A percentile compares a stretch with the other conserved stretches of the same genome.
phyloP scores from a whole-genome alignment of 2,888 invertebrate genomes.

The Silvanus unidentatus region DNA sequence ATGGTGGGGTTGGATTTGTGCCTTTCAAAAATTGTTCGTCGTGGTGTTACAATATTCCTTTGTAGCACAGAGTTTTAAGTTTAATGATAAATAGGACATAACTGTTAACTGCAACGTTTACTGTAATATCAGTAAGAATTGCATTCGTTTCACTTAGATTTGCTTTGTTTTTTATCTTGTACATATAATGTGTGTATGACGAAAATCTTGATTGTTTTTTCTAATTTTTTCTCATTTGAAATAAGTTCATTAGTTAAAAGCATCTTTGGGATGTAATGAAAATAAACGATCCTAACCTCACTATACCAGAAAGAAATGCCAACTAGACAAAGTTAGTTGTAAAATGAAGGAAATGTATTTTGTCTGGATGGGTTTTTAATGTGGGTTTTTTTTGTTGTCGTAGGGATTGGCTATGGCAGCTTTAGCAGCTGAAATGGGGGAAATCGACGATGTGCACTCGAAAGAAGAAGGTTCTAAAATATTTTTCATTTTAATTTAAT shows the following conservation, averaged over 20 bases:
- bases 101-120: background rate
- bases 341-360: background rate
- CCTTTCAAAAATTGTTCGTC: slow-evolving; percentile 11
- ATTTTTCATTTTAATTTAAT: slow-evolving; percentile 17
- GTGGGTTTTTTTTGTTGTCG: slow-evolving; percentile 9
- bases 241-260: no score
- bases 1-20: slow-evolving; percentile 28
- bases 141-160: no score
- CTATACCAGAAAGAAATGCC: no score
- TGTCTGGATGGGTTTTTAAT: no score
- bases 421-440: slow-evolving; percentile 43
- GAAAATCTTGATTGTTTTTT: no score
- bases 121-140: no score
- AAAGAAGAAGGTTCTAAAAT: slow-evolving; percentile 37
- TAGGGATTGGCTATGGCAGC: slow-evolving; percentile 39
- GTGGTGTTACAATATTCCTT: background rate
- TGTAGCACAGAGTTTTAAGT: background rate
- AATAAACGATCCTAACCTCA: no score
- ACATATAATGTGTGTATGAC: no score
- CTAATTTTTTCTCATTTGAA: no score
- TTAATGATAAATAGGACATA: slow-evolving; percentile 2
- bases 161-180: no score
- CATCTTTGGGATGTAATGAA: no score
- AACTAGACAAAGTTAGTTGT: background rate
- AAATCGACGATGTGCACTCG: slow-evolving; percentile 43